A percentile compares a stretch with the other conserved stretches of the same genome.
Conservation (phyloP, 92 coral and sea anemone genomes). For the Parazoanthus atlanticus region DNA sequence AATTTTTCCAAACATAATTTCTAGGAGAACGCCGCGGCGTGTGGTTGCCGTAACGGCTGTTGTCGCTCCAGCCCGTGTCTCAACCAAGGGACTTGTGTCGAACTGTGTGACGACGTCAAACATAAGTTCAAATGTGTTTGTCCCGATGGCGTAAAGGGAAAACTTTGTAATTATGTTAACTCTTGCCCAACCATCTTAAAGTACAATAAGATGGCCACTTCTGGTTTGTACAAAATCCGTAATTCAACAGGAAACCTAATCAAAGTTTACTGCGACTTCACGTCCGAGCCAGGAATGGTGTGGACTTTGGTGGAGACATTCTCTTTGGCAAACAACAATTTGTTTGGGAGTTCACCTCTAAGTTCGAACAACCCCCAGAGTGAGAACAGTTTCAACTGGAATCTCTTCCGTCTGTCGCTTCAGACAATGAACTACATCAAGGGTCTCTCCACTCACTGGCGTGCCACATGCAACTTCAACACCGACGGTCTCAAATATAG, state of each 20-base stretch:
- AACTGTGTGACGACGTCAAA: slow-evolving; percentile 24
- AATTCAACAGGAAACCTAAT: background rate
- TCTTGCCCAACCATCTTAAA: slow-evolving; percentile 18
- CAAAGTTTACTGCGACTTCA: slow-evolving; percentile 16
- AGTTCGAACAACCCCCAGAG: slow-evolving; percentile 1
- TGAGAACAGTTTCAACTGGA: slow-evolving; percentile 8
- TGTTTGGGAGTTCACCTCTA: background rate
- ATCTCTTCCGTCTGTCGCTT: background rate
- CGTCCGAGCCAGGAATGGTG: slow-evolving; percentile 21
- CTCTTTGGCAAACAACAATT: slow-evolving; percentile 10
- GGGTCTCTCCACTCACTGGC: slow-evolving; percentile 1
- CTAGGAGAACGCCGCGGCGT: background rate
- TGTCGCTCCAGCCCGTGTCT: slow-evolving; percentile 10
- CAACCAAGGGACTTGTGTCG: slow-evolving; percentile 27
- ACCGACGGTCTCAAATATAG: background rate
- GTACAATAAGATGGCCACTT: slow-evolving; percentile 6
- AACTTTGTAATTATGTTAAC: background rate
- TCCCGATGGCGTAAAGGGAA: slow-evolving; percentile 13
- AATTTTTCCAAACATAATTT: too few relatives aligned
- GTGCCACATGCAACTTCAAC: slow-evolving; percentile 21
- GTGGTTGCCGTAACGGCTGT: slow-evolving; percentile 27
- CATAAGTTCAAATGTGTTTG: slow-evolving; percentile 21
- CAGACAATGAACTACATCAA: background rate
- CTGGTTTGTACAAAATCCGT: slow-evolving; percentile 3
- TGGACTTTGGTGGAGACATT: slow-evolving; percentile 24